These are phyloP conservation scores for Rhinella marina DNA, from an alignment of 2,797 vertebrate species.

Conservation along the genomic window DNA sequence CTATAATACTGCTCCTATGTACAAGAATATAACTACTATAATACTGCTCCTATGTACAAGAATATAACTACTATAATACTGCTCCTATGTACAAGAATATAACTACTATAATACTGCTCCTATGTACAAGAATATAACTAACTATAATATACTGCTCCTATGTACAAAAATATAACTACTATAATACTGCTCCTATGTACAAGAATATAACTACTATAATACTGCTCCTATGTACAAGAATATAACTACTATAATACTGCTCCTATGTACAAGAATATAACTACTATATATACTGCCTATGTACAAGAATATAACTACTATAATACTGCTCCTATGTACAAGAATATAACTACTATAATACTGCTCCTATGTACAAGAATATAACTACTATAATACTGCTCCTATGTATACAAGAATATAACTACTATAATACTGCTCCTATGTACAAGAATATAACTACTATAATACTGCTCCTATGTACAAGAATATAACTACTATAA, in stretches of 20 bases:
- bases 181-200: neutral
- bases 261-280: neutral
- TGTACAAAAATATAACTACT: neutral
- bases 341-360: no score
- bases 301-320: neutral
- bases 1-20: neutral
- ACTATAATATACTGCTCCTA: neutral
- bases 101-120: neutral
- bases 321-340: no score
- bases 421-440: no score
- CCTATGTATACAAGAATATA: no score
- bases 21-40: neutral
- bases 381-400: no score
- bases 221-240: neutral
- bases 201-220: neutral
- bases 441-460: no score
- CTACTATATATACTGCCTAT: neutral
- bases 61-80: neutral
- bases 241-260: neutral
- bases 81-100: neutral
- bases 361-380: no score
- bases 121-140: neutral
- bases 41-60: neutral
- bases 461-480: no score
- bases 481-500: no score